Evolutionary conservation across 2,797 vertebrate species (phyloP).

Genomic region (Hyperoplus lanceolatus): DNA sequence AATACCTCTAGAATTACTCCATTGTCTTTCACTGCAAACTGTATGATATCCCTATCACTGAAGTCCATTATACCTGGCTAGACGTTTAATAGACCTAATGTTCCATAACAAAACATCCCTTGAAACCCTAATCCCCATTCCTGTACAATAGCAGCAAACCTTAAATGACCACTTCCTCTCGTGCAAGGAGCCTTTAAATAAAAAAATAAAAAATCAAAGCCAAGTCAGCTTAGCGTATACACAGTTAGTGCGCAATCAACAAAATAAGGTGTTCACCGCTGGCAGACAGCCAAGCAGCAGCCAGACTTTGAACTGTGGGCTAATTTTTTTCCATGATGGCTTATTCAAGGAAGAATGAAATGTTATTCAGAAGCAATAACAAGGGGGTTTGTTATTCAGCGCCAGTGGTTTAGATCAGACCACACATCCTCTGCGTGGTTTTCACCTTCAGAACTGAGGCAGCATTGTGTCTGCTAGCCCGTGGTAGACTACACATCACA

Average conservation of each 20-base stretch:
- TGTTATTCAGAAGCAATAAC: conserved; percentile 63
- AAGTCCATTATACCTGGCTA: conserved; percentile 49
- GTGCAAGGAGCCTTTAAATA: conserved; percentile 9
- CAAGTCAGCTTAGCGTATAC: conserved; percentile 13
- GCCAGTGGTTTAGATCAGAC: conserved; percentile 63
- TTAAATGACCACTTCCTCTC: conserved; percentile 36
- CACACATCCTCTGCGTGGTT: conserved; percentile 63
- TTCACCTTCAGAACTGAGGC: conserved; percentile 76
- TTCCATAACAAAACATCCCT: conserved; percentile 48
- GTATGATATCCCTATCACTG: conserved; percentile 49
- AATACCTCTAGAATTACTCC: conserved; percentile 58
- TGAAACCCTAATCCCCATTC: conserved; percentile 40
- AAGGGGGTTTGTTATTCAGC: conserved; percentile 64
- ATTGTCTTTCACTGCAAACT: conserved; percentile 60
- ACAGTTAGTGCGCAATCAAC: conserved; percentile 28
- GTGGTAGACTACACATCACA: conserved; percentile 52
- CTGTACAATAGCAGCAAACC: conserved; percentile 27
- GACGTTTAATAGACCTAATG: conserved; percentile 58
- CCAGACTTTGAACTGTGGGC: conserved; percentile 35
- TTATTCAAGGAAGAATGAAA: conserved; percentile 65
- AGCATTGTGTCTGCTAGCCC: conserved; percentile 63
- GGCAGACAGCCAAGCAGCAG: conserved; percentile 24
- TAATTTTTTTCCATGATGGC: conserved; percentile 49
- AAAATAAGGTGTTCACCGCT: conserved; percentile 35
- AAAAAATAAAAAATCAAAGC: conserved; percentile 30